Percentiles rank a stretch among this genome's conserved stretches.
phyloP scores from a whole-genome alignment of 2,797 vertebrate species.

The Threskiornis aethiopicus region DNA sequence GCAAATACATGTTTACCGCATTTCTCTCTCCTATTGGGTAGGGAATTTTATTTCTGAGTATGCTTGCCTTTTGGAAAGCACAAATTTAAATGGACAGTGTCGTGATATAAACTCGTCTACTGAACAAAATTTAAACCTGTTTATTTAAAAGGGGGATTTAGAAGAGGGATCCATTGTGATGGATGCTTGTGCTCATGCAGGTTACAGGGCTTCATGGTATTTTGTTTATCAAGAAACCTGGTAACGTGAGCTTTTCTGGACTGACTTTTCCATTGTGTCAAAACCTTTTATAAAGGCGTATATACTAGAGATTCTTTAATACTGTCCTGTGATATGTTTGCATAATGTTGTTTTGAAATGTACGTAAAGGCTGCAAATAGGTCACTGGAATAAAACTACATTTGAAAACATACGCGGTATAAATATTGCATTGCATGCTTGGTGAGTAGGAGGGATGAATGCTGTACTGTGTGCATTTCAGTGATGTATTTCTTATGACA shows the following conservation, averaged over 20 bases:
- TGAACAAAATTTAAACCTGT: constrained; percentile 41
- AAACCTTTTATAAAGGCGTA: constrained; percentile 79
- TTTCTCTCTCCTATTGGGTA: neutral
- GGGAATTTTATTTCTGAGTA: constrained; percentile 48
- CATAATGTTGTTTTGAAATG: constrained; percentile 64
- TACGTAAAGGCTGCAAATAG: constrained; percentile 71
- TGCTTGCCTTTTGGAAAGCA: constrained; percentile 64
- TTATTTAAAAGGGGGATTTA: constrained; percentile 64
- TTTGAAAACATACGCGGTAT: neutral
- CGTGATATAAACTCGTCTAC: constrained; percentile 20
- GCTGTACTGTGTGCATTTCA: neutral
- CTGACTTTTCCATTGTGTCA: constrained; percentile 61
- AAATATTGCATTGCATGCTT: neutral
- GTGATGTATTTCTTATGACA: neutral
- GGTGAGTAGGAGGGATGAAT: neutral
- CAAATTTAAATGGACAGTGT: constrained; percentile 33
- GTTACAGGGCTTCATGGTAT: constrained; percentile 46
- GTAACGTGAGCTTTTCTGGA: constrained; percentile 54
- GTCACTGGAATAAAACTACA: constrained; percentile 74
- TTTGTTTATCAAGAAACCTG: constrained; percentile 54
- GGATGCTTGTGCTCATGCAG: constrained; percentile 49
- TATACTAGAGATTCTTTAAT: constrained; percentile 64
- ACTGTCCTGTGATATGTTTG: constrained; percentile 68
- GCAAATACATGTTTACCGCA: neutral
- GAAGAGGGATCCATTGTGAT: constrained; percentile 29